Evolutionary conservation across 2,888 invertebrate genomes (phyloP).

Genomic region (Pyrrhia umbra): DNA sequence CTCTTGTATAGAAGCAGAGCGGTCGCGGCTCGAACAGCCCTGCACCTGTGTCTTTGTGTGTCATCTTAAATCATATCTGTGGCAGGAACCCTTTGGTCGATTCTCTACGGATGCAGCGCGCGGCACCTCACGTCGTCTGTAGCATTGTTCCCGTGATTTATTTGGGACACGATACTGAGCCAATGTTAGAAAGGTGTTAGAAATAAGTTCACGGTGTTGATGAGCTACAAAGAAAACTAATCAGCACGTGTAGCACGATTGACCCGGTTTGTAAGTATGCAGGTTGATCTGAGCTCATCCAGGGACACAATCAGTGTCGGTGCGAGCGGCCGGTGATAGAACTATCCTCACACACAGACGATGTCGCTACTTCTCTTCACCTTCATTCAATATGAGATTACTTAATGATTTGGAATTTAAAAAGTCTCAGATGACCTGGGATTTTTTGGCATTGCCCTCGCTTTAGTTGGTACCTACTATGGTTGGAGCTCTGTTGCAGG

Average conservation of each 20-base stretch:
- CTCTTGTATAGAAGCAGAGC: constrained; percentile 56
- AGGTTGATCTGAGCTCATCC: too few relatives aligned
- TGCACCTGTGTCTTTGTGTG: constrained; percentile 65
- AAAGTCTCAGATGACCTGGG: too few relatives aligned
- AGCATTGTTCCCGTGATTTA: constrained; percentile 56
- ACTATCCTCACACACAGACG: too few relatives aligned
- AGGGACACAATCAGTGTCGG: too few relatives aligned
- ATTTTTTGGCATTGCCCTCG: too few relatives aligned
- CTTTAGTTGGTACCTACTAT: too few relatives aligned
- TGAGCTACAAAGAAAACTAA: neutral
- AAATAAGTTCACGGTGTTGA: constrained; percentile 18
- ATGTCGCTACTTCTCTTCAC: too few relatives aligned
- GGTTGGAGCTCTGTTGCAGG: too few relatives aligned
- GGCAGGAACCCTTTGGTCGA: constrained; percentile 69
- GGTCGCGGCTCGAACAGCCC: constrained; percentile 46
- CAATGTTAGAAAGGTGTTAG: constrained; percentile 1
- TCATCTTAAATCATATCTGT: constrained; percentile 68
- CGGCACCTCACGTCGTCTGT: constrained; percentile 31
- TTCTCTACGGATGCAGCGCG: constrained; percentile 64
- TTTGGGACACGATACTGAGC: constrained; percentile 42
- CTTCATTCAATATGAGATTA: too few relatives aligned
- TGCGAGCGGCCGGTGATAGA: too few relatives aligned
- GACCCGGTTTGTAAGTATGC: too few relatives aligned
- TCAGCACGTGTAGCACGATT: neutral
- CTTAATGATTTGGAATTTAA: too few relatives aligned